Percentiles rank a stretch among this genome's conserved stretches.
These are phyloP conservation scores for Melanaphis sacchari DNA, from an alignment of 1,140 invertebrate species.

Conservation along the genomic window DNA sequence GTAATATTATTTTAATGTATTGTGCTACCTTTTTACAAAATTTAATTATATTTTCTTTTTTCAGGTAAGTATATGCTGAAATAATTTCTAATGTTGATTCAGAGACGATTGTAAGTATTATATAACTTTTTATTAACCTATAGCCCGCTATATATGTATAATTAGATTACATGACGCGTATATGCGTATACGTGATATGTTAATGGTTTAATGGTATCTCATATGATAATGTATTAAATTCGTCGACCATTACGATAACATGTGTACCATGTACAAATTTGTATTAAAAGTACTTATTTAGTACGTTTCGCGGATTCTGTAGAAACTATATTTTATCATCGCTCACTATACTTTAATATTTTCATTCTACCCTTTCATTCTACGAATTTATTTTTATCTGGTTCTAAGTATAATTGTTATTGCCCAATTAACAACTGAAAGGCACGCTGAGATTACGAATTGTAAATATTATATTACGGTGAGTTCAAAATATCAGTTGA, in stretches of 20 bases:
- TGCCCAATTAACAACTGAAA: background rate
- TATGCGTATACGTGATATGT: background rate
- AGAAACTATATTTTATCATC: background rate
- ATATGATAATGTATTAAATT: background rate
- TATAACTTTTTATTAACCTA: background rate
- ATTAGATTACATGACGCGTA: background rate
- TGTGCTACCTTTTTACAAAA: background rate
- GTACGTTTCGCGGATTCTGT: background rate
- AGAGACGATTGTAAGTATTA: background rate
- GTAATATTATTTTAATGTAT: background rate
- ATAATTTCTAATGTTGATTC: background rate
- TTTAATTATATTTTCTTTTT: background rate
- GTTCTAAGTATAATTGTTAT: slow-evolving; percentile 5
- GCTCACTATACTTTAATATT: background rate
- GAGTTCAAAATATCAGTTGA: background rate
- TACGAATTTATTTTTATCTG: background rate
- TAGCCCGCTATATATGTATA: background rate
- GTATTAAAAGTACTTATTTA: background rate
- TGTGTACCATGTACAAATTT: background rate
- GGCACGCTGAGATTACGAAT: background rate
- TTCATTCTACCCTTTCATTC: background rate
- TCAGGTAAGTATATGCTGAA: background rate
- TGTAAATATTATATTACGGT: background rate
- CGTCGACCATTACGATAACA: background rate
- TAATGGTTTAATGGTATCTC: background rate